Evolutionary conservation across 2,888 invertebrate genomes (phyloP).

Genomic region (Pharmacophagus antenor): DNA sequence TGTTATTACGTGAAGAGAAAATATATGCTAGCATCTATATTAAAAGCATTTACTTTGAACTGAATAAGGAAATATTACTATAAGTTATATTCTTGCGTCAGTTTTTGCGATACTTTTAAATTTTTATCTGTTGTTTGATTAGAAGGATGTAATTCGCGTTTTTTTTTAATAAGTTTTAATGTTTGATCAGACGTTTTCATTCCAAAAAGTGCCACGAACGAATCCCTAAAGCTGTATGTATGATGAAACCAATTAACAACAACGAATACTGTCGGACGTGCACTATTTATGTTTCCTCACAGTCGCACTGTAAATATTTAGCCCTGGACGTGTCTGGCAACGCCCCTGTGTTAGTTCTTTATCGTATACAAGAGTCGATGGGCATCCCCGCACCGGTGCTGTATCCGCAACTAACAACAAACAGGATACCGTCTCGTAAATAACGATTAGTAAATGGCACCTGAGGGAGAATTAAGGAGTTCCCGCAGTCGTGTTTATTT

Average conservation of each 20-base stretch:
- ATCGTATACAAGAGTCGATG: constrained; percentile 59
- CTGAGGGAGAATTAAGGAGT: constrained; percentile 54
- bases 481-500: constrained; percentile 55
- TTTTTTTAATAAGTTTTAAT: background rate
- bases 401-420: constrained; percentile 40
- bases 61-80: too few relatives aligned
- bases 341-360: constrained; percentile 67
- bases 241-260: constrained; percentile 74
- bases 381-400: constrained; percentile 43
- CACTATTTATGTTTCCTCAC: constrained; percentile 75
- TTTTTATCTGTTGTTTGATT: background rate
- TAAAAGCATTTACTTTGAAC: constrained; percentile 48
- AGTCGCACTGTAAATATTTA: constrained; percentile 77
- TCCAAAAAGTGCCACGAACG: constrained; percentile 36
- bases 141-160: background rate
- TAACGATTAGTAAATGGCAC: constrained; percentile 63
- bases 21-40: constrained; percentile 47
- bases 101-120: background rate
- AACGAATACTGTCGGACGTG: constrained; percentile 67
- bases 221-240: constrained; percentile 56
- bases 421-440: constrained; percentile 65
- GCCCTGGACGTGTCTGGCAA: constrained; percentile 69
- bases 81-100: background rate
- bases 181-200: constrained; percentile 20
- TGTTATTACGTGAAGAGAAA: constrained; percentile 65